Percentiles rank a stretch among this genome's conserved stretches.
Evolutionary conservation across 2,113 vertebrate genomes (phyloP).

Genomic region (Irena cyanogastra): DNA sequence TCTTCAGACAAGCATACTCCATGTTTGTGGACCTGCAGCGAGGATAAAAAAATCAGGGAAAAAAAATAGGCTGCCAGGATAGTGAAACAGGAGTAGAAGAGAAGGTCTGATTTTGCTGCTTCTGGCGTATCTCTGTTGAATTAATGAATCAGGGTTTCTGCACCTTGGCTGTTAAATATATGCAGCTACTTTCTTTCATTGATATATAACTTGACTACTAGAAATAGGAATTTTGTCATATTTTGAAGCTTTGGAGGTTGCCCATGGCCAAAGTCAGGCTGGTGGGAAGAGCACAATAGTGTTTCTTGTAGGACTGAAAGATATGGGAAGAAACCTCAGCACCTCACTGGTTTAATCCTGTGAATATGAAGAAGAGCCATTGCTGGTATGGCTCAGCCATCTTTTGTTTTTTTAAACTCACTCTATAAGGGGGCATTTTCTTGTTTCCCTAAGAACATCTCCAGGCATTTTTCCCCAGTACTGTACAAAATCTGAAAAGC

Average conservation of each 20-base stretch:
- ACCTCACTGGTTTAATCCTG: neutral
- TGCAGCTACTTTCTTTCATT: neutral
- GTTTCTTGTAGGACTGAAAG: neutral
- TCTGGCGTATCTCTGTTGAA: neutral
- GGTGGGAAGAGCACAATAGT: neutral
- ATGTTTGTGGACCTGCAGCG: rapidly evolving
- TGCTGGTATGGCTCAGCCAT: neutral
- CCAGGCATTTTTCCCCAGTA: neutral
- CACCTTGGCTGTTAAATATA: neutral
- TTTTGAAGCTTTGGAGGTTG: neutral
- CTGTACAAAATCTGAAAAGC: neutral
- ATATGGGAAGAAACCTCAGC: neutral
- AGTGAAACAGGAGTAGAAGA: neutral
- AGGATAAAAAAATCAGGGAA: neutral
- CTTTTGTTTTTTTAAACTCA: neutral
- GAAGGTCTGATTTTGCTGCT: neutral
- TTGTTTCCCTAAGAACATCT: neutral
- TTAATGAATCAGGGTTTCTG: neutral
- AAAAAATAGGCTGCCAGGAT: neutral
- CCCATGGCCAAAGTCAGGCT: neutral
- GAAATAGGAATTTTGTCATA: neutral
- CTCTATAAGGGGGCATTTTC: neutral
- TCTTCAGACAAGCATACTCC: neutral
- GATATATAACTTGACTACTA: neutral
- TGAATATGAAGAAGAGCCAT: neutral